A percentile compares a stretch with the other conserved stretches of the same genome.
Conservation (phyloP, 1,140 invertebrate species). For the Drosophila willistoni region DNA sequence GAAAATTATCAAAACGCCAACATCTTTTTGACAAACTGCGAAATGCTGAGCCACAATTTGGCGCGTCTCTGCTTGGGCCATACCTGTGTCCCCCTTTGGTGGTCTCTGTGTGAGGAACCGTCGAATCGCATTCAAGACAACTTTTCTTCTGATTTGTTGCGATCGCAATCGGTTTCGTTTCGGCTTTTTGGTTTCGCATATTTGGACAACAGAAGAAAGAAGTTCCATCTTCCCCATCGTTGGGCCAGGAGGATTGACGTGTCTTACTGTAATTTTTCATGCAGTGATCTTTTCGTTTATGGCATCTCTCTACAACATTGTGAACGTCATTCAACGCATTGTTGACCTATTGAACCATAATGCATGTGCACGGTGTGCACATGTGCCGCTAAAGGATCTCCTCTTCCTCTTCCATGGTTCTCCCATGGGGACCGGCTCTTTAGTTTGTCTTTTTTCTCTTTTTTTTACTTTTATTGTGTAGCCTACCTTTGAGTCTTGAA, state of each 20-base stretch:
- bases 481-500: background rate
- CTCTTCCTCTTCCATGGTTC: too few relatives aligned
- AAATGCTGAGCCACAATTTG: constrained; percentile 43
- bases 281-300: constrained; percentile 67
- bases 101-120: constrained; percentile 42
- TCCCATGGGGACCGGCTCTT: constrained; percentile 11
- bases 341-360: constrained; percentile 82
- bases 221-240: constrained; percentile 24
- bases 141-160: constrained; percentile 73
- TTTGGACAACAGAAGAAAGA: constrained; percentile 4
- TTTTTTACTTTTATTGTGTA: constrained; percentile 8
- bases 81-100: constrained; percentile 34
- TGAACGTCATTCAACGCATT: constrained; percentile 74
- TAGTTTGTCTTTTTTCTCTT: background rate
- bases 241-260: constrained; percentile 68
- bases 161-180: constrained; percentile 67
- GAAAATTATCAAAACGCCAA: constrained; percentile 81
- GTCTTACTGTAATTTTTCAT: constrained; percentile 78
- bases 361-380: constrained; percentile 45
- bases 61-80: constrained; percentile 9
- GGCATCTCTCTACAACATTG: constrained; percentile 42
- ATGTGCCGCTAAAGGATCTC: constrained; percentile 72
- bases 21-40: constrained; percentile 81
- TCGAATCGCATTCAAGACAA: constrained; percentile 53
- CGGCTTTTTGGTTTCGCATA: constrained; percentile 38